A percentile compares a stretch with the other conserved stretches of the same genome.
Conservation (phyloP, 2,113 vertebrate species). For the Felis chaus region DNA sequence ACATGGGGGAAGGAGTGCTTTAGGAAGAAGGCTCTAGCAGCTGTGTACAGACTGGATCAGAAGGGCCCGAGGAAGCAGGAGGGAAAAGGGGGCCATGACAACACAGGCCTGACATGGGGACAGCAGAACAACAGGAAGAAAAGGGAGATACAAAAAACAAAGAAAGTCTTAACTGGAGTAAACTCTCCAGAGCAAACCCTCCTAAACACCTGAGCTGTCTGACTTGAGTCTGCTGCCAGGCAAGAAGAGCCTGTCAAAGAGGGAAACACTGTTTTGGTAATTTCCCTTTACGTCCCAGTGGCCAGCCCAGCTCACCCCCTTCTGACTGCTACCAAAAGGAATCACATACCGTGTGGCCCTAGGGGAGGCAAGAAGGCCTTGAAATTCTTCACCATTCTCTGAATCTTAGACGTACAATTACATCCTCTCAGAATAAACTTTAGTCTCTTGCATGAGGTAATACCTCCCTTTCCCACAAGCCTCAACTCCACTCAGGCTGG, state of each 20-base stretch:
- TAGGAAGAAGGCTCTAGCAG: slow-evolving; percentile 17
- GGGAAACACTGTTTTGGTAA: slow-evolving; percentile 2
- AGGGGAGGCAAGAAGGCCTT: neutral
- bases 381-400: slow-evolving; percentile 25
- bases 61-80: neutral
- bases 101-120: neutral
- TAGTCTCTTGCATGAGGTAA: slow-evolving; percentile 36
- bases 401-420: slow-evolving; percentile 68
- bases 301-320: neutral
- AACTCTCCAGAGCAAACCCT: neutral
- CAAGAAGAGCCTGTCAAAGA: neutral
- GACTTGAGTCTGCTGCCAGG: neutral
- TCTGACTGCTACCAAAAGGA: slow-evolving; percentile 28
- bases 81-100: neutral
- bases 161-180: neutral
- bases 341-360: neutral
- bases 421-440: slow-evolving; percentile 59
- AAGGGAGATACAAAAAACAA: neutral
- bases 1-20: neutral
- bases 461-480: slow-evolving; percentile 35
- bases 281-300: slow-evolving; percentile 19
- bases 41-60: neutral
- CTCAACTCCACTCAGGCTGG: slow-evolving; percentile 48
- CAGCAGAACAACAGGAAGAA: neutral
- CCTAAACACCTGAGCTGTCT: neutral